phyloP scores from a whole-genome alignment of 2,797 vertebrate species.

The Sebastes baramenuke region DNA sequence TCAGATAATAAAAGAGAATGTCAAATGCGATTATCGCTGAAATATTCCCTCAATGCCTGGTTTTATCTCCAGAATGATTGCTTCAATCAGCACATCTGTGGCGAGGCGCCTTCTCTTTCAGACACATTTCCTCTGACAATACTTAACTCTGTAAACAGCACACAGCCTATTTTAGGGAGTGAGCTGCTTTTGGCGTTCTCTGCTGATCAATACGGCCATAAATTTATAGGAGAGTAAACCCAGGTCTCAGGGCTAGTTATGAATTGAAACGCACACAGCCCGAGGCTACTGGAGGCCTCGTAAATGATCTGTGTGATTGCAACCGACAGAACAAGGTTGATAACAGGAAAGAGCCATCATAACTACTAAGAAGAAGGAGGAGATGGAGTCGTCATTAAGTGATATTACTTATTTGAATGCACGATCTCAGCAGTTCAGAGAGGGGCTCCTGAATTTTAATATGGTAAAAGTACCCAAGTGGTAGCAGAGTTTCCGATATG shows the following conservation, averaged over 20 bases:
- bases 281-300: conserved; percentile 54
- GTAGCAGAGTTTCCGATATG: conserved; percentile 19
- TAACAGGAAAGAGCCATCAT: conserved; percentile 58
- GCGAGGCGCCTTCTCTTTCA: conserved; percentile 44
- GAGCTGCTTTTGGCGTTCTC: conserved; percentile 58
- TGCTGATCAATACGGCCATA: conserved; percentile 67
- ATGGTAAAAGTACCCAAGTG: conserved; percentile 41
- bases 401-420: conserved; percentile 50
- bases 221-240: conserved; percentile 58
- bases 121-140: conserved; percentile 66
- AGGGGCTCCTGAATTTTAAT: conserved; percentile 40
- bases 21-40: conserved; percentile 63
- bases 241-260: conserved; percentile 48
- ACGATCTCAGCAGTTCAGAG: conserved; percentile 34
- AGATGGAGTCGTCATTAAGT: conserved; percentile 38
- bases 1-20: conserved; percentile 67
- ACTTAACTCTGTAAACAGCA: conserved; percentile 63
- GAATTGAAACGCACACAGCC: conserved; percentile 56
- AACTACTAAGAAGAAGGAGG: conserved; percentile 37
- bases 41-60: conserved; percentile 52
- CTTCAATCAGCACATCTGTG: conserved; percentile 61
- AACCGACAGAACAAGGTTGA: conserved; percentile 66
- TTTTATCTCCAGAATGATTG: conserved; percentile 55
- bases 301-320: conserved; percentile 65
- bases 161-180: conserved; percentile 41